Conservation (phyloP, 2,797 vertebrate genomes). For the Etheostoma perlongum region DNA sequence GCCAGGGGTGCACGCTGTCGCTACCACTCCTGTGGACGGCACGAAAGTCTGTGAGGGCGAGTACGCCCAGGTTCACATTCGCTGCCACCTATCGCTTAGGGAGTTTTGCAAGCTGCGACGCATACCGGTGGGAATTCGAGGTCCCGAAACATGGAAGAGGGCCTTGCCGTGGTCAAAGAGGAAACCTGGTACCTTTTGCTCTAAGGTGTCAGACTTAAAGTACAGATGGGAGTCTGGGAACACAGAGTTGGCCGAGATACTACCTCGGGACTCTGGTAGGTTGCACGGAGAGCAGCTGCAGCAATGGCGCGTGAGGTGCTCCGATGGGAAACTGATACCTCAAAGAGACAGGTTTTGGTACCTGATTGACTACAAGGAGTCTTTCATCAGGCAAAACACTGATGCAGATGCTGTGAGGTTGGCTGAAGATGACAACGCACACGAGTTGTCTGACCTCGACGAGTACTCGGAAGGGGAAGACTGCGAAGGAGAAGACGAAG, state of each 20-base stretch:
- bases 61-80: background rate
- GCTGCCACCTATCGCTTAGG: background rate
- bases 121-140: background rate
- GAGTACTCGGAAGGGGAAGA: too few relatives aligned
- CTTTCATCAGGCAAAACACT: background rate
- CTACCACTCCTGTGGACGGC: background rate
- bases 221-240: constrained; percentile 9
- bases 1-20: background rate
- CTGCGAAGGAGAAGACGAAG: too few relatives aligned
- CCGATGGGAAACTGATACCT: constrained; percentile 17
- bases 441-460: too few relatives aligned
- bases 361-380: background rate
- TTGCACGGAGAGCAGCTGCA: background rate
- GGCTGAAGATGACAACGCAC: too few relatives aligned
- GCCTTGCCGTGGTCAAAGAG: constrained; percentile 7
- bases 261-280: background rate
- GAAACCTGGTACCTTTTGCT: constrained; percentile 1
- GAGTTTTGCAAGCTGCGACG: background rate
- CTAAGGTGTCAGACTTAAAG: background rate
- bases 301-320: background rate
- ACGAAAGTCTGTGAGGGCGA: fast-evolving
- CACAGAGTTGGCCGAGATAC: background rate
- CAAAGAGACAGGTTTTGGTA: background rate
- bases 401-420: too few relatives aligned
- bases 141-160: constrained; percentile 4